These are phyloP conservation scores for Panorpa germanica DNA, from an alignment of 2,888 invertebrate genomes.

Conservation along the genomic window DNA sequence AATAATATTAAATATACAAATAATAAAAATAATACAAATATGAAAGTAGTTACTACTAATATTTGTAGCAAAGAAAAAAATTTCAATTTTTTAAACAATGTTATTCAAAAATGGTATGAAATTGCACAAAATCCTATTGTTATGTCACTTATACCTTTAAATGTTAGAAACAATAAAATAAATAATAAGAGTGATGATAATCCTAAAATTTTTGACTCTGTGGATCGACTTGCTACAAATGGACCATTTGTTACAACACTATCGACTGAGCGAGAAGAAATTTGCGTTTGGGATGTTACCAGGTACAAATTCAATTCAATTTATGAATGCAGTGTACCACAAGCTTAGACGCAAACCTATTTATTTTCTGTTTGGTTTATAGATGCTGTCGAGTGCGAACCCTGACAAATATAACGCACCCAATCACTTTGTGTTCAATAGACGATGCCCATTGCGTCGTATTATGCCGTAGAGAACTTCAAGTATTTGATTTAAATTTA, in stretches of 20 bases:
- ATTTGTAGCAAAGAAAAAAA: no score
- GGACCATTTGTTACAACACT: constrained; percentile 58
- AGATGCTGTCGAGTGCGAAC: constrained; percentile 47
- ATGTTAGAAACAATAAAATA: constrained; percentile 25
- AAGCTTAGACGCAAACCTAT: neutral
- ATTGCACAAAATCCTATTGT: constrained; percentile 33
- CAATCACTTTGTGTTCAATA: constrained; percentile 58
- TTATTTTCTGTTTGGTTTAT: constrained; percentile 14
- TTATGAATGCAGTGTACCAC: constrained; percentile 1
- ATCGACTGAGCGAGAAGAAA: constrained; percentile 53
- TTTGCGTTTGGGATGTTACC: constrained; percentile 64
- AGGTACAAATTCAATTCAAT: no score
- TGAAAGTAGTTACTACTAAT: no score
- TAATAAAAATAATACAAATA: no score
- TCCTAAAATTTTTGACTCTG: constrained; percentile 34
- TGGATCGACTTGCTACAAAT: constrained; percentile 40
- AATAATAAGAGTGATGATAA: constrained; percentile 23
- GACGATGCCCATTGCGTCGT: constrained; percentile 60
- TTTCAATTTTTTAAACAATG: no score
- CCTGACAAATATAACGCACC: constrained; percentile 54
- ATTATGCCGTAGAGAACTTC: constrained; percentile 61
- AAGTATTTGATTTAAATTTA: constrained; percentile 60
- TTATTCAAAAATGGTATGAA: constrained; percentile 27
- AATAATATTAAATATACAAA: no score
- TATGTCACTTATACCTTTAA: constrained; percentile 21